phyloP scores from a whole-genome alignment of 2,797 vertebrate species.

The Podarcis siculus region DNA sequence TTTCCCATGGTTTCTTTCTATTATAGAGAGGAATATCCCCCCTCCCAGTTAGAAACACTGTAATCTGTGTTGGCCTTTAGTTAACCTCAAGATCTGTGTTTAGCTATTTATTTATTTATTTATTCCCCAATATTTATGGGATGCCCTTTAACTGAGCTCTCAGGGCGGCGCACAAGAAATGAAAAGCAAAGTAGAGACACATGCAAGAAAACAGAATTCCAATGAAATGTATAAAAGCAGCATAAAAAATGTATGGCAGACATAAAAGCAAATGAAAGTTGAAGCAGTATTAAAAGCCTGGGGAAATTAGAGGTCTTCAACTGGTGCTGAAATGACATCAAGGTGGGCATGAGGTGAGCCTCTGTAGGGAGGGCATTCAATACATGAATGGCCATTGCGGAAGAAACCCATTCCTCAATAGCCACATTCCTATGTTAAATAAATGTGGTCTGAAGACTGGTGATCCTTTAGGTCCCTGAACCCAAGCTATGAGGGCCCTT shows the following conservation, averaged over 20 bases:
- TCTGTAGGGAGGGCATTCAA: background rate
- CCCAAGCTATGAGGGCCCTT: background rate
- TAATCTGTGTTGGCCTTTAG: background rate
- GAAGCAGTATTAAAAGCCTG: background rate
- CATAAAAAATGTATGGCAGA: background rate
- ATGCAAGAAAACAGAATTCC: background rate
- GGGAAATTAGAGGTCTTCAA: background rate
- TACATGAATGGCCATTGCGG: background rate
- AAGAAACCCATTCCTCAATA: background rate
- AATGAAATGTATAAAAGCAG: background rate
- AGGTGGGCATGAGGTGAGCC: background rate
- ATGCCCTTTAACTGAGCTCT: background rate
- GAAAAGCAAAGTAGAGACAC: background rate
- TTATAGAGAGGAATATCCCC: background rate
- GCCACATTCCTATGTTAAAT: background rate
- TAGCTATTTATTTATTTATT: background rate
- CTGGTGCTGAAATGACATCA: background rate
- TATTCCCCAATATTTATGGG: background rate
- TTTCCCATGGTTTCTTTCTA: conserved; percentile 26
- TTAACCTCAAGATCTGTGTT: background rate
- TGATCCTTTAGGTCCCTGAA: background rate
- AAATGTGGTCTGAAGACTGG: background rate
- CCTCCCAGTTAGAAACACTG: background rate
- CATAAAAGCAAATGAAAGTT: background rate
- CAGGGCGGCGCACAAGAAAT: background rate